Base-by-base conservation (phyloP, 2,888 invertebrate species). In the Leucophenga maculata region DNA sequence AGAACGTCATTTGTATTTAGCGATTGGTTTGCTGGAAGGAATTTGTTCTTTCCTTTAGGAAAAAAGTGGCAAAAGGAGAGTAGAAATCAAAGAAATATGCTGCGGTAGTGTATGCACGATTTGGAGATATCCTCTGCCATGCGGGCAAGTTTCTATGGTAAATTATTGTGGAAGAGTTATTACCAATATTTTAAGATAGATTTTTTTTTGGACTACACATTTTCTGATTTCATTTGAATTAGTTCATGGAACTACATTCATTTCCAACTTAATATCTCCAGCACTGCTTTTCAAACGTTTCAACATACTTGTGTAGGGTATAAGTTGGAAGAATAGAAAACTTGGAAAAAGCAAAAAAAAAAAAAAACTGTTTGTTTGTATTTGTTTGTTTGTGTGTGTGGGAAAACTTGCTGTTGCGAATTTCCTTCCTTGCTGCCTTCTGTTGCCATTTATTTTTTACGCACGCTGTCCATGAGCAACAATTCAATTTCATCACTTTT, bases 21-120 rank as follows among this genome's bases (percentile, higher is more conserved):
- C 76, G 69, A 71, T 72, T 79, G 73, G 72, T 69, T 79, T 74
- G 69, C 71, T 68, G 39, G 57, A 68, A 75, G 80, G 82, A 72
- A 83, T 81, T 69, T 74, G 72, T 55, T 4, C 50, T 50, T 50
- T n/a, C n/a, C n/a, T n/a, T n/a, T n/a, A n/a, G n/a, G n/a, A n/a
- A 11, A 16, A 13, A 77, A 76, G 71, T 68, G 74, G 70, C 72
- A 26, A 73, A 76, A 75, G 67, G 67, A 77, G 75, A 72, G 72
- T 72, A 50, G n/a, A 3, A 39, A 39, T n/a, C n/a, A n/a, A 50
- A 14, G 50, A 50, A 50, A 50, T n/a, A 26, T 26, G 4, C 26
- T 3, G 26, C 4, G 26, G 26, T n/a, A n/a, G n/a, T n/a, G n/a
- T n/a, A n/a, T n/a, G n/a, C n/a, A n/a, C n/a, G n/a, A n/a, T n/a